Percentiles rank a stretch among this genome's conserved stretches.
Conservation (phyloP, 2,113 vertebrate genomes). For the Rhinoptilus africanus region DNA sequence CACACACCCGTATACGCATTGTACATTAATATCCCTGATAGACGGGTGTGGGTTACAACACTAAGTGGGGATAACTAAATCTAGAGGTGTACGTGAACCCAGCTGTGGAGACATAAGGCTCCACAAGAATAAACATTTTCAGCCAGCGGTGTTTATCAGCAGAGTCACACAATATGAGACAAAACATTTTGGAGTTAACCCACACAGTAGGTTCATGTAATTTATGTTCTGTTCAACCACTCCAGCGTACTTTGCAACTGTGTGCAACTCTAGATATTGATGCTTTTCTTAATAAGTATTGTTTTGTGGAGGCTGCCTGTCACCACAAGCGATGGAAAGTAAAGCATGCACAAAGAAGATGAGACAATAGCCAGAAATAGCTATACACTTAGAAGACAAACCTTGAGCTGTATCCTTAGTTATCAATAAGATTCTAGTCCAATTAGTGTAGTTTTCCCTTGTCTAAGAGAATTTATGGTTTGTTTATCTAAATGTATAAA, state of each 20-base stretch:
- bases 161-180: neutral
- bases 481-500: neutral
- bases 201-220: neutral
- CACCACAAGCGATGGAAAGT: neutral
- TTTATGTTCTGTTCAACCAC: neutral
- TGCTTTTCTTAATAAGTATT: neutral
- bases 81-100: neutral
- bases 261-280: neutral
- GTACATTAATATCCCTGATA: neutral
- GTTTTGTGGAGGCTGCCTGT: neutral
- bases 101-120: neutral
- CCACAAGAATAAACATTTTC: neutral
- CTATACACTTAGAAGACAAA: neutral
- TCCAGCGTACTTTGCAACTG: neutral
- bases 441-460: neutral
- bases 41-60: neutral
- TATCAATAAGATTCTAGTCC: neutral
- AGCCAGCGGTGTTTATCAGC: neutral
- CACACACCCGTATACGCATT: fast-evolving
- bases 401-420: neutral
- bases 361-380: neutral
- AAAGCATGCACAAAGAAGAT: neutral
- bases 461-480: neutral
- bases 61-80: neutral
- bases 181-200: neutral